phyloP scores from a whole-genome alignment of 2,113 vertebrate species.

The Numenius arquata region DNA sequence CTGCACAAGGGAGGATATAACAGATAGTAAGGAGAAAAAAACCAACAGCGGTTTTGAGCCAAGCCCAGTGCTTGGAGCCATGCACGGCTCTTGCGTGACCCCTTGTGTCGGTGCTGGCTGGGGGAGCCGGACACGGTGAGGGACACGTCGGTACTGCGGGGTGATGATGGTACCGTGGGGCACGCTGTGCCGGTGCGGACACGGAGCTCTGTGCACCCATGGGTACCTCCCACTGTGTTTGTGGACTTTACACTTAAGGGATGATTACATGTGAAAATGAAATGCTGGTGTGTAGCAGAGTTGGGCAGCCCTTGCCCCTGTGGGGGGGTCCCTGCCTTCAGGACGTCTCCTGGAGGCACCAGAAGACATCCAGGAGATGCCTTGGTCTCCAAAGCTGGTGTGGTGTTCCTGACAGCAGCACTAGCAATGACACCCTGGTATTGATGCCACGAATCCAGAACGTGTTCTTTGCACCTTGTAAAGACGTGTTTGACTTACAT shows the following conservation, averaged over 20 bases:
- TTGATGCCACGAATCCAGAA: background rate
- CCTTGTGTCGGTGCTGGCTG: background rate
- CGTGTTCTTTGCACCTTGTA: fast-evolving
- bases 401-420: fast-evolving
- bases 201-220: fast-evolving
- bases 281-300: fast-evolving
- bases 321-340: fast-evolving
- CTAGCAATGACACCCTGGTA: background rate
- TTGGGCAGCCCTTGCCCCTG: fast-evolving
- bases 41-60: fast-evolving
- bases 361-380: too few relatives aligned
- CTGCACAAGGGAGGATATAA: fast-evolving
- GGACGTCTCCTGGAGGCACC: background rate
- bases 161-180: background rate
- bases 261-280: fast-evolving
- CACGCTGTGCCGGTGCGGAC: fast-evolving
- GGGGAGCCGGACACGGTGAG: background rate
- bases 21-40: fast-evolving
- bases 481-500: fast-evolving
- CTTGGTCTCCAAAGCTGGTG: fast-evolving
- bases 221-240: fast-evolving
- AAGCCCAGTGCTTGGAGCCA: background rate
- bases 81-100: background rate
- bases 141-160: background rate
- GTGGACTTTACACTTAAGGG: too few relatives aligned